Base-by-base conservation (phyloP, 2,113 vertebrate genomes). In the Rhizomys pruinosus region DNA sequence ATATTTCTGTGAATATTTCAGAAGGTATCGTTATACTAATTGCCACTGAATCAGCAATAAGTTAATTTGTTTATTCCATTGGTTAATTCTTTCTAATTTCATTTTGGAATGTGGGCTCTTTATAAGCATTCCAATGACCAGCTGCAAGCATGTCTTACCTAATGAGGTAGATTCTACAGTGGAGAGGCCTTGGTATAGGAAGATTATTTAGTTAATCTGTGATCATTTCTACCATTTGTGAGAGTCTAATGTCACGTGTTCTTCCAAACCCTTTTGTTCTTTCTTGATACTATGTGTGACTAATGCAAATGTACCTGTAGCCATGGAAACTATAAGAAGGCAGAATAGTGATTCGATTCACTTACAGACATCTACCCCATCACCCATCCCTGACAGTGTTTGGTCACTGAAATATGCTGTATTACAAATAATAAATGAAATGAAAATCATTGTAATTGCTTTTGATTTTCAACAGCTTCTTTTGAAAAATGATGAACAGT, bases 261-360 rank as follows among this genome's bases (percentile, higher is more conserved):
- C 81, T 72, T 84, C 81, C 55, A 42, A 34, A 57, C 72, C 69
- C 88, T 95, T 95, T 94, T 94, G 73, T 93, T 96, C 88, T 66
- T 87, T 92, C 90, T 95, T 76, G 39, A 59, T 86, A n/a, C 15
- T 86, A 5, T 63, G 47, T 94, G 78, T 95, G 95, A 92, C 96
- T 95, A 84, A 96, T 93, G 93, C n/a, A 89, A 42, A 96, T 89
- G 72, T 86, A 44, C 27, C 61, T 81, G 96, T 97, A 96, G 82
- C 76, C 92, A 96, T 97, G 94, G 97, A 87, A 97, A 97, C 96
- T 32, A 81, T 68, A 92, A 66, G 80, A 84, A 86, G 64, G 42
- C 84, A 42, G 84, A 95, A 87, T 80, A 55, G 32, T 55, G 89
- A 84, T 32, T 79, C 47, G 72, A 7, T 88, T 94, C 66, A 63